These are phyloP conservation scores for Synanthedon myopaeformis DNA, from an alignment of 2,888 invertebrate species.

Conservation along the genomic window DNA sequence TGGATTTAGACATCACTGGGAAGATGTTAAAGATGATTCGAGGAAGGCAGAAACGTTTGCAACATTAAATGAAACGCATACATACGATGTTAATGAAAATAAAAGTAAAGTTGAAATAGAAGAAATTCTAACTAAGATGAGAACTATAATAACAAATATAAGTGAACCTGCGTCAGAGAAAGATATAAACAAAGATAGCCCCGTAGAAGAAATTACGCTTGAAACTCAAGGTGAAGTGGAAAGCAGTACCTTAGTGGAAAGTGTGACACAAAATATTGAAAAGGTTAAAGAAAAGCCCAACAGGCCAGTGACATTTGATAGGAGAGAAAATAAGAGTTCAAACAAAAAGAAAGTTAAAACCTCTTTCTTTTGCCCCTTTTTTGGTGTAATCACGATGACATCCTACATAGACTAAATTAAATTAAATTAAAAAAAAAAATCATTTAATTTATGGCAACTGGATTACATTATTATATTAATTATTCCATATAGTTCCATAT, in stretches of 20 bases:
- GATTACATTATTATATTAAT: too few relatives aligned
- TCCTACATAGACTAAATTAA: constrained; percentile 8
- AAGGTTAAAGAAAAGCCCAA: background rate
- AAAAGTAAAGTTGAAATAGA: too few relatives aligned
- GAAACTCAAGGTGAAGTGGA: constrained; percentile 3
- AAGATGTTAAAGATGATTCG: too few relatives aligned
- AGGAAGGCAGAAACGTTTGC: too few relatives aligned
- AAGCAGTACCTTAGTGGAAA: too few relatives aligned
- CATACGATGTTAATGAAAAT: too few relatives aligned
- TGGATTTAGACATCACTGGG: constrained; percentile 45
- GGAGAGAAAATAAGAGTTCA: background rate
- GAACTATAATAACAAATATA: constrained; percentile 7
- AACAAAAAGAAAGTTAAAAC: constrained; percentile 21
- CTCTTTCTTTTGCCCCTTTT: constrained; percentile 45
- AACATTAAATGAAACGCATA: too few relatives aligned
- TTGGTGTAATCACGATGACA: constrained; percentile 40
- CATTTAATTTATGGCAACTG: too few relatives aligned
- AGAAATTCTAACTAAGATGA: too few relatives aligned
- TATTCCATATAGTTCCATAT: too few relatives aligned
- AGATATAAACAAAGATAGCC: constrained; percentile 1
- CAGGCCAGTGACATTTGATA: background rate
- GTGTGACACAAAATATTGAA: background rate
- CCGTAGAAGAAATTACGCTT: constrained; percentile 7
- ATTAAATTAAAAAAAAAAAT: too few relatives aligned
- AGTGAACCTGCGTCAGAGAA: constrained; percentile 2